A percentile compares a stretch with the other conserved stretches of the same genome.
Evolutionary conservation across 35 echinoderm and acorn worm species (phyloP).

Genomic region (Antedon bifida): DNA sequence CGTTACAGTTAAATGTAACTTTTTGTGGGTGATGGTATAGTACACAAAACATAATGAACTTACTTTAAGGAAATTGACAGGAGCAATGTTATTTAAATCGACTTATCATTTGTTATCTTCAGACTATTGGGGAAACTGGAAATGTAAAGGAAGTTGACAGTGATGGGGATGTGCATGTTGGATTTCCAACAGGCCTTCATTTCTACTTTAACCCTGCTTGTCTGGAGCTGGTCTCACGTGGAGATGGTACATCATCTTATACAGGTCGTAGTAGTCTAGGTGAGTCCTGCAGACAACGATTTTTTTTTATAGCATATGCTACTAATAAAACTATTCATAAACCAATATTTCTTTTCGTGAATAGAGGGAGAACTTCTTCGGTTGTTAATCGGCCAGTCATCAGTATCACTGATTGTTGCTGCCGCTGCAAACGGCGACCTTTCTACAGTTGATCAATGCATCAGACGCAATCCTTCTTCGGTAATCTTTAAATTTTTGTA

Average conservation of each 20-base stretch:
- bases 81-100: no score
- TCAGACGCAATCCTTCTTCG: background rate
- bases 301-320: no score
- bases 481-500: background rate
- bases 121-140: background rate
- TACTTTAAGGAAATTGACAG: no score
- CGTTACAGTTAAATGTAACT: no score
- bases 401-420: background rate
- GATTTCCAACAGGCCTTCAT: background rate
- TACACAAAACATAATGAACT: no score
- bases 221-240: background rate
- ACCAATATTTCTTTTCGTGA: no score
- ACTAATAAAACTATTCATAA: no score
- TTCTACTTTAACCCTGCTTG: background rate
- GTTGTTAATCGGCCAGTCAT: background rate
- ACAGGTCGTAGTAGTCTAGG: background rate
- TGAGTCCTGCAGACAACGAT: background rate
- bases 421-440: background rate
- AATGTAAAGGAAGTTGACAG: background rate
- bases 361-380: background rate
- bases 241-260: background rate
- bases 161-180: background rate
- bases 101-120: no score
- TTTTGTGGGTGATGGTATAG: no score
- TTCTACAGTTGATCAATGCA: background rate